Evolutionary conservation across 2,113 vertebrate species (phyloP), one percentile per base, ranked within the genome.

Genomic region (Gobio gobio): DNA sequence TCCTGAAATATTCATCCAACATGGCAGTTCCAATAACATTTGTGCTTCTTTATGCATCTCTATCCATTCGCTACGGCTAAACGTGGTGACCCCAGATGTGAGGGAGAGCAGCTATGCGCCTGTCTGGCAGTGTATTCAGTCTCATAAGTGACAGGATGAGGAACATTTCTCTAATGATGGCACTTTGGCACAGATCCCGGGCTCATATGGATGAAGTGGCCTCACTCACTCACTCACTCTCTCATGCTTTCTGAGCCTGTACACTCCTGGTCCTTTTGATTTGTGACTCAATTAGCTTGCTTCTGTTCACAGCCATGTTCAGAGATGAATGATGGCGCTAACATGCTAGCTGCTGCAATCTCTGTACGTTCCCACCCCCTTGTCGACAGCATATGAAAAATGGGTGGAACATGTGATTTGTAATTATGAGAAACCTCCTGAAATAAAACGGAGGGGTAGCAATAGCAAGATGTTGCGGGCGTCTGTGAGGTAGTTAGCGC

Each of bases 241-340:
- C 84, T 43, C 68, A 51, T 74, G 29, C 45, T 83, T 72, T 83
- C 81, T 54, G 81, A 70, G 66, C 64, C 33, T 7, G 66, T 72
- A 72, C 49, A 83, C 29, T 72, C 49, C 33, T 10, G 20, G 45
- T 83, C 49, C 66, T 70, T 80, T 82, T 86, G 85, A 82, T 86
- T 86, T 86, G 85, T 86, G 85, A 86, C 78, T 75, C 56, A 64
- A 64, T 86, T 86, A 82, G 85, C 85, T 76, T 36, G 85, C 85
- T 82, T 82, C 85, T 78, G 83, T 83, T 85, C 78, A 33, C 78
- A 85, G 59, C 70, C 78, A 61, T 85, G 51, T 85, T 82, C 56
- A 77, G 73, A 76, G 80, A 72, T 80, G 76, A 79, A 51, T 76
- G 68, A 81, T 87, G 77, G 45, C 10, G 78, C 78, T 54, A 56